phyloP scores from a whole-genome alignment of 2,113 vertebrate species.

The Halcyon senegalensis region DNA sequence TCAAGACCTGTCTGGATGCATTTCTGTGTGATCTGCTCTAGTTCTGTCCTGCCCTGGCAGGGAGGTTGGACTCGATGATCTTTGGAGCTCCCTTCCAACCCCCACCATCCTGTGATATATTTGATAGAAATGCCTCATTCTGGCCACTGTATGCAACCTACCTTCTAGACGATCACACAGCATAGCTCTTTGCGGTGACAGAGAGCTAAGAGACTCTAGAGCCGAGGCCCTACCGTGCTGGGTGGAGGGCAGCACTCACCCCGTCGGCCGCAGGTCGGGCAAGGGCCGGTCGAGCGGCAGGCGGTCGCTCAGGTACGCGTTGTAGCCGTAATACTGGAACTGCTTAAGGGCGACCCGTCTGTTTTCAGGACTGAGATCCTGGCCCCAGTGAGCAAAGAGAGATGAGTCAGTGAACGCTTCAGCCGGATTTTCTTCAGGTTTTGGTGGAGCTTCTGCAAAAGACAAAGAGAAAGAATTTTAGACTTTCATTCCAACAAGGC shows the following conservation, averaged over 20 bases:
- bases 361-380: constrained; percentile 89
- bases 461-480: neutral
- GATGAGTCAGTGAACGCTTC: constrained; percentile 92
- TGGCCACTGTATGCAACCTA: neutral
- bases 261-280: constrained; percentile 91
- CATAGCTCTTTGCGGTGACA: accelerated
- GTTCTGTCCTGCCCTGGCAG: too few species aligned
- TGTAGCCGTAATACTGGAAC: constrained; percentile 98
- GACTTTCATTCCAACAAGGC: neutral
- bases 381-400: constrained; percentile 95
- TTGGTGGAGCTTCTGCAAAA: constrained; percentile 86
- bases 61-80: too few species aligned
- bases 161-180: neutral
- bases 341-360: constrained; percentile 89
- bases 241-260: constrained; percentile 78
- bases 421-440: constrained; percentile 79
- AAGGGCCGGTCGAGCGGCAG: constrained; percentile 88
- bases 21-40: too few species aligned
- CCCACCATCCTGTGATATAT: too few species aligned
- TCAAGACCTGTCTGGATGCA: too few species aligned
- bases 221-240: accelerated
- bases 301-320: constrained; percentile 96
- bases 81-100: too few species aligned
- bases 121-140: neutral
- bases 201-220: neutral